Evolutionary conservation across 1,140 invertebrate species (phyloP).

Genomic region (Hesperophylax magnus): DNA sequence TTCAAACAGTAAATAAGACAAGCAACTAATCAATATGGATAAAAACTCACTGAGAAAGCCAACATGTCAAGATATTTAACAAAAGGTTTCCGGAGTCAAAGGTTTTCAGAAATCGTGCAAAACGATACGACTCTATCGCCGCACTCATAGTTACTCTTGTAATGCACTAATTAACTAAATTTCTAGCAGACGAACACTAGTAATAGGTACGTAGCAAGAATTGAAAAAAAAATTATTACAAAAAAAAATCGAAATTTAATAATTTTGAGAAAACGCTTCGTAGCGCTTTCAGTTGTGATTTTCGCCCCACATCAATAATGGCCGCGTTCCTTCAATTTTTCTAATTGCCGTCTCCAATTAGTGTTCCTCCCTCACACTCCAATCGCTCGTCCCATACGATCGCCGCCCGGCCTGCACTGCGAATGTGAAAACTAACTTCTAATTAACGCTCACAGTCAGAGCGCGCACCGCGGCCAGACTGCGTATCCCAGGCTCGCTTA

Average conservation of each 20-base stretch:
- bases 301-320: conserved; percentile 42
- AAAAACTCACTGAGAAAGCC: too few species aligned
- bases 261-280: neutral
- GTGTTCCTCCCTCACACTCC: conserved; percentile 38
- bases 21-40: too few species aligned
- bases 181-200: too few species aligned
- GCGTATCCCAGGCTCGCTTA: neutral
- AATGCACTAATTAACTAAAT: too few species aligned
- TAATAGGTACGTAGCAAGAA: too few species aligned
- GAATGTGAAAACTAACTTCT: conserved; percentile 43
- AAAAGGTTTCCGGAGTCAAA: too few species aligned
- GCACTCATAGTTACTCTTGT: too few species aligned
- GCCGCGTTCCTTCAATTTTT: conserved; percentile 53
- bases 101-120: too few species aligned
- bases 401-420: neutral
- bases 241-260: neutral
- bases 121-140: too few species aligned
- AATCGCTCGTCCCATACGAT: conserved; percentile 31
- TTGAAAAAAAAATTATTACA: too few species aligned
- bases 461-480: neutral
- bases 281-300: neutral
- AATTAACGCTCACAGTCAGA: conserved; percentile 31
- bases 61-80: too few species aligned
- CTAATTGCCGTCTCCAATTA: conserved; percentile 54
- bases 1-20: too few species aligned